phyloP scores from a whole-genome alignment of 30 jellyfish, hydroid and myxozoan species.

The Aurelia coerulea region DNA sequence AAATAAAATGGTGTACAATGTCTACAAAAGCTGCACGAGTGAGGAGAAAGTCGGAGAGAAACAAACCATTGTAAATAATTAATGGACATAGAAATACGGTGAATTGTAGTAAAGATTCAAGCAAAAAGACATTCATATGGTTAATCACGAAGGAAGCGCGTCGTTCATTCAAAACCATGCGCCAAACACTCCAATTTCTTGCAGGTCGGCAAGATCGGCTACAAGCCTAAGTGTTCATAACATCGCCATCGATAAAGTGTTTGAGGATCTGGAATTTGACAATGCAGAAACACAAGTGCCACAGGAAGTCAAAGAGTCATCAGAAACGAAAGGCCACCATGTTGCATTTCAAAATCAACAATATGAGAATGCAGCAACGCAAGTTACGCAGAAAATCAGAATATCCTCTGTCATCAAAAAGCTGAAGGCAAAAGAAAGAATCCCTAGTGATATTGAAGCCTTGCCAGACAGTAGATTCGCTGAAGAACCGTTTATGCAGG shows the following conservation, averaged over 20 bases:
- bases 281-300: conserved; percentile 53
- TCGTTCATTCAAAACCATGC: too few relatives aligned
- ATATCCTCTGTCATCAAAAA: conserved; percentile 34
- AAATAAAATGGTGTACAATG: too few relatives aligned
- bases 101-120: too few relatives aligned
- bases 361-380: conserved; percentile 26
- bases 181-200: too few relatives aligned
- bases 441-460: conserved; percentile 36
- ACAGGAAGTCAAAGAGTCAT: conserved; percentile 38
- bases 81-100: too few relatives aligned
- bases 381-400: conserved; percentile 43
- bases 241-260: background rate
- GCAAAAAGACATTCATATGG: background rate
- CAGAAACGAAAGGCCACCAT: conserved; percentile 3
- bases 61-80: too few relatives aligned
- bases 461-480: conserved; percentile 49
- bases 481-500: background rate
- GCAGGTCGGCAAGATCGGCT: background rate
- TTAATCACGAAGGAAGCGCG: background rate
- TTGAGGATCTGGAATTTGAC: too few relatives aligned
- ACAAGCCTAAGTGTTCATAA: conserved; percentile 2
- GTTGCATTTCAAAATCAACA: too few relatives aligned
- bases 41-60: too few relatives aligned
- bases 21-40: too few relatives aligned
- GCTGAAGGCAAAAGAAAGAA: conserved; percentile 39